These are phyloP conservation scores for Napeogenes inachia DNA, from an alignment of 2,888 invertebrate species.

Conservation along the genomic window DNA sequence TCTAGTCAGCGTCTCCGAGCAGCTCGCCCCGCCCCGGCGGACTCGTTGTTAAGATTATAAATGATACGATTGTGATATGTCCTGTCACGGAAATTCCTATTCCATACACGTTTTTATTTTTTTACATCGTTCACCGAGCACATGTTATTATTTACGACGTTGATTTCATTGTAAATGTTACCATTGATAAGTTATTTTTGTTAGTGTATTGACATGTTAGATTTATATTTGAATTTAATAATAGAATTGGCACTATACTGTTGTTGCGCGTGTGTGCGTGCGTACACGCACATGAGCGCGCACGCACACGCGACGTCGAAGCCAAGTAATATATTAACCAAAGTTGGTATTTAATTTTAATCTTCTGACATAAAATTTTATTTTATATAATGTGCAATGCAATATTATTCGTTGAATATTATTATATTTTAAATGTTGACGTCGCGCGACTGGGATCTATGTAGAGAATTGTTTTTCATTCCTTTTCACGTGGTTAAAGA, in stretches of 20 bases:
- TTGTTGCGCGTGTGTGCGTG: conserved; percentile 3
- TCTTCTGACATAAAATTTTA: conserved; percentile 26
- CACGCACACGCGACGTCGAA: conserved; percentile 29
- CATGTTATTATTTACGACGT: conserved; percentile 52
- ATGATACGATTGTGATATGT: conserved; percentile 65
- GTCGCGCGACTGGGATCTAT: conserved; percentile 38
- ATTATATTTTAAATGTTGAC: conserved; percentile 32
- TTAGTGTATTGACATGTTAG: conserved; percentile 41
- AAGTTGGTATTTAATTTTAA: conserved; percentile 46
- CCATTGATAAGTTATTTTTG: conserved; percentile 72
- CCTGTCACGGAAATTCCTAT: conserved; percentile 72
- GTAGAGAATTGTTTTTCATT: conserved; percentile 52
- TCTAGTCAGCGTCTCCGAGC: conserved; percentile 8
- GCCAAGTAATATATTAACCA: conserved; percentile 49
- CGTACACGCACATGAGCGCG: conserved; percentile 13
- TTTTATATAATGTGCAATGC: conserved; percentile 34
- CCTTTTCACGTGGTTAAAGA: conserved; percentile 69
- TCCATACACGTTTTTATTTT: conserved; percentile 69
- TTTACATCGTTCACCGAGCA: conserved; percentile 62
- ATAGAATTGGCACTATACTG: background rate
- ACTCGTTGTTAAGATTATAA: conserved; percentile 26
- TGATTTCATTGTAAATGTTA: conserved; percentile 73
- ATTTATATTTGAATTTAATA: conserved; percentile 25
- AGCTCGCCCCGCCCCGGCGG: conserved; percentile 36
- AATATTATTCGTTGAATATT: conserved; percentile 14